A percentile compares a stretch with the other conserved stretches of the same genome.
phyloP scores from a whole-genome alignment of 2,888 invertebrate species.

The Plebejus anna region DNA sequence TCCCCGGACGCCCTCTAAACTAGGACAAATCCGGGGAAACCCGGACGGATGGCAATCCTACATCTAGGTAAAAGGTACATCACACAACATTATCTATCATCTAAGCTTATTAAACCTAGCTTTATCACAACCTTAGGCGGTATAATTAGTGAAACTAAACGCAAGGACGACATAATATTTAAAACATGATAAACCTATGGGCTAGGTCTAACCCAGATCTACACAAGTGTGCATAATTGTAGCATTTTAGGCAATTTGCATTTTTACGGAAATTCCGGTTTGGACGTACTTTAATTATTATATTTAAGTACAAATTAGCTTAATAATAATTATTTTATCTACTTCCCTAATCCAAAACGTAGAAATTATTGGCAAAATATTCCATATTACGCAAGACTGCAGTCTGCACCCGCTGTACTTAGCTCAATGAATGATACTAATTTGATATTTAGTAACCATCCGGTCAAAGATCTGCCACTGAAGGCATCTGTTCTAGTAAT shows the following conservation, averaged over 20 bases:
- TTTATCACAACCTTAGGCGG: no score
- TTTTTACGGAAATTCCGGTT: not conserved
- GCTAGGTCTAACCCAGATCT: not conserved
- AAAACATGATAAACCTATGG: not conserved
- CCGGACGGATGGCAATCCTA: no score
- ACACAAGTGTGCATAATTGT: not conserved
- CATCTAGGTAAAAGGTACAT: no score
- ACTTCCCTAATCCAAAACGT: not conserved
- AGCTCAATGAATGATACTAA: not conserved
- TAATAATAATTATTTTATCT: not conserved
- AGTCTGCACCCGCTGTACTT: not conserved
- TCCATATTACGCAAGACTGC: not conserved
- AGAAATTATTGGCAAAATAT: not conserved
- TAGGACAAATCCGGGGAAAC: no score
- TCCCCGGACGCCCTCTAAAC: no score
- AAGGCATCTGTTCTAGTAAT: slow-evolving; percentile 14
- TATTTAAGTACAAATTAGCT: not conserved
- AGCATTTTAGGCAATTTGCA: no score
- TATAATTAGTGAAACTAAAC: no score
- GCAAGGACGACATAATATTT: no score
- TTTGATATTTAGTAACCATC: not conserved
- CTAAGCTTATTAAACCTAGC: no score
- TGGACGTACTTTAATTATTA: not conserved
- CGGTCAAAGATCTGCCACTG: not conserved
- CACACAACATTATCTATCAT: no score